Base-by-base conservation (phyloP, 1,140 invertebrate species). In the Octopus sinensis region DNA sequence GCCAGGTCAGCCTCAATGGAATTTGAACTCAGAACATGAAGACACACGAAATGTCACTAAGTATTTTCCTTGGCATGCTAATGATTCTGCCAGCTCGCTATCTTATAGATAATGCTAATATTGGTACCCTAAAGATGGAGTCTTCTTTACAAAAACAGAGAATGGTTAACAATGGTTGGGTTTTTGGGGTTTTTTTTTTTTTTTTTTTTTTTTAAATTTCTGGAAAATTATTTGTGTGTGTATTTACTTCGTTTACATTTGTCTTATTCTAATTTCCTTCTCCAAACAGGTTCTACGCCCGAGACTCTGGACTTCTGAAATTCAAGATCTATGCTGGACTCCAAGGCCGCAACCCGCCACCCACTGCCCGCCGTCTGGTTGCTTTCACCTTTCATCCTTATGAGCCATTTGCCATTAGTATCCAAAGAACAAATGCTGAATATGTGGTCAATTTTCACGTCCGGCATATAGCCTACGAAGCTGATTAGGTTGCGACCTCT, bases 311-410 rank as follows among this genome's bases (percentile, higher is more conserved):
- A 23, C 92, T 96, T 43, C 91, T 97, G n/a, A 96, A 96, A 90
- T 96, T 96, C 90, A 93, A 95, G 90, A 95, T 98, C 88, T 94
- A 96, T 91, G 94, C 95, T 23, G 95, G 96, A 82, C 84, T 88
- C 87, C 93, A 82, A 92, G 92, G 77, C 92, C 92, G 90, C 91
- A 92, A 84, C 90, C 92, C 92, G 10, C 88, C 89, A 54, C 92
- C 92, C 80, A 91, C 92, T 80, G 93, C 94, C 10, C 92, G 96
- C 85, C 90, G 96, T 84, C 92, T 98, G 3, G 97, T 98, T n/a
- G 96, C 97, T 9, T 98, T 98, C 90, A 98, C 96, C n/a, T 98
- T 98, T 90, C 97, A 99, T 92, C 97, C 97, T 0, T 96, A 94
- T 56, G 96, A 98, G 91, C 97, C 97, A 9, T 97, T 99, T 91